Base-by-base conservation (phyloP, 2,113 vertebrate genomes). In the Chloroceryle aenea region DNA sequence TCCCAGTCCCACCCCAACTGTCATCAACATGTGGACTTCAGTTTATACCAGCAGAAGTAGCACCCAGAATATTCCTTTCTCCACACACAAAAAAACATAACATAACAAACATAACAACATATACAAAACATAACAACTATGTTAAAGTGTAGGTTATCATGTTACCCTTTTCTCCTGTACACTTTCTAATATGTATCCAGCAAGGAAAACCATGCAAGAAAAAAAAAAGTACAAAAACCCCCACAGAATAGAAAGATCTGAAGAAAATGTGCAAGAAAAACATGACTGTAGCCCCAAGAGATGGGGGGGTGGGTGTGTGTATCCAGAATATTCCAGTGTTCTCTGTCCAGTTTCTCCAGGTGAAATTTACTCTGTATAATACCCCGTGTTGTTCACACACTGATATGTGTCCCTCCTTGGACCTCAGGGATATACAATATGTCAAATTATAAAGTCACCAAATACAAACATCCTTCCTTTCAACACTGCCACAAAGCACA, bases 291-390 rank as follows among this genome's bases (percentile, higher is more conserved):
- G 23, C 20, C 45, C 29, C 85, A 36, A 38, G 43, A 82, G 14
- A 59, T 2, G 11, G 9, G 1, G 21, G 7, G 6, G 0, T 1
- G 1, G 19, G 8, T 4, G 0, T 1, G 16, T 16, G 34, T 17
- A 87, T 79, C 22, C 58, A 55, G 10, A 47, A 20, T 32, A 80
- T 55, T 71, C 19, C 58, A 76, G 21, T 29, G 11, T n/a, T 80
- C 32, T 79, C 58, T 2, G 1, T 38, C 75, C 21, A 48, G 43
- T 53, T 79, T 72, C 40, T 40, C 1, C 13, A 56, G 63, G 32
- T 34, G 34, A 75, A 84, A 81, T 12, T 76, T 52, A 50, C 12
- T 43, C 20, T 42, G 40, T 61, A 43, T 67, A 66, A 43, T 71
- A 66, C 7, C 14, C 42, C 71, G 10, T 15, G 6, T 21, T 77